phyloP scores from a whole-genome alignment of 1,140 invertebrate genomes.

The Paraescarpia echinospica region DNA sequence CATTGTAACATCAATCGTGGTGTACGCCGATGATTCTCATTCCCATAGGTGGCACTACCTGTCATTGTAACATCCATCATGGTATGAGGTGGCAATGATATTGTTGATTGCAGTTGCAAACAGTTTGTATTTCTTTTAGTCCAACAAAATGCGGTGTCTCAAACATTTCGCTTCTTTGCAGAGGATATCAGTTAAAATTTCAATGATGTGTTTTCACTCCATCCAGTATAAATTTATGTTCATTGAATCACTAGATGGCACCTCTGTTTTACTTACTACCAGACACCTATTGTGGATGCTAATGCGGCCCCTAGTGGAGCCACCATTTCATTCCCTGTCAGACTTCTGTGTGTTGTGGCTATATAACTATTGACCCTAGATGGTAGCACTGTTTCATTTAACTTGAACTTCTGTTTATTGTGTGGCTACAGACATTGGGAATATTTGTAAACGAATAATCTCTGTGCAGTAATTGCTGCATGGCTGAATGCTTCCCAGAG shows the following conservation, averaged over 20 bases:
- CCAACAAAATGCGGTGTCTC: not conserved
- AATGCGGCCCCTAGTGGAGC: not conserved
- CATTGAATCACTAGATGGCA: not conserved
- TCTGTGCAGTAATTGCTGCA: too few relatives aligned
- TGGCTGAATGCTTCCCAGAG: too few relatives aligned
- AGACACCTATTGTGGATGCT: not conserved
- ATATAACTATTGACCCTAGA: too few relatives aligned
- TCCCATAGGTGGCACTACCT: constrained; percentile 59
- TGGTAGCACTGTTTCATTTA: too few relatives aligned
- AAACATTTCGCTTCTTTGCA: not conserved
- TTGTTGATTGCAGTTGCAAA: too few relatives aligned
- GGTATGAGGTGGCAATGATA: too few relatives aligned
- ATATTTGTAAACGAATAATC: too few relatives aligned
- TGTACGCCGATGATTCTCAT: constrained; percentile 70
- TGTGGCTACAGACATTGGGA: too few relatives aligned
- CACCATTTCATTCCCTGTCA: not conserved
- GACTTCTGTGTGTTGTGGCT: too few relatives aligned
- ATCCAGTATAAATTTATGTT: not conserved
- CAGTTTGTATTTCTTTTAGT: too few relatives aligned
- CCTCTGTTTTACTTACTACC: not conserved
- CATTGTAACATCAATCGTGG: constrained; percentile 59
- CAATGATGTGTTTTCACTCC: not conserved
- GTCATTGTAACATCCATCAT: constrained; percentile 56
- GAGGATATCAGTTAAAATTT: not conserved
- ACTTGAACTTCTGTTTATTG: too few relatives aligned